Conservation (phyloP, 2,888 invertebrate genomes). For the Argynnis bischoffii region DNA sequence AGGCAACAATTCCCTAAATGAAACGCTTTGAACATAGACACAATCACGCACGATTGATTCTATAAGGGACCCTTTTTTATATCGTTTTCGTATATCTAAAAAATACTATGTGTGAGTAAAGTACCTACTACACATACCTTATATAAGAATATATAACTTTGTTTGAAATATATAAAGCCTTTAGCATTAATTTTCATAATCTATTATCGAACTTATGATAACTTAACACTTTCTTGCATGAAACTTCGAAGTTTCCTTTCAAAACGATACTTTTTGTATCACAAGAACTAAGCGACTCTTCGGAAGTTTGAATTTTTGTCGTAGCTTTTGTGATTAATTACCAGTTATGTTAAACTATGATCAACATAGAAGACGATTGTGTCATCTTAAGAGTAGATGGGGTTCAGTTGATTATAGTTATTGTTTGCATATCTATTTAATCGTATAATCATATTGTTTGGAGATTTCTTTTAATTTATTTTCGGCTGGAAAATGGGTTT, state of each 20-base stretch:
- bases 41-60: no score
- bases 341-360: background rate
- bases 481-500: no score
- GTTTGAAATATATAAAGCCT: background rate
- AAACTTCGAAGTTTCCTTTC: conserved; percentile 14
- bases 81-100: no score
- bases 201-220: conserved; percentile 11
- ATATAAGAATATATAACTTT: background rate
- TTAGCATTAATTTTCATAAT: conserved; percentile 10
- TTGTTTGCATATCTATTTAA: no score
- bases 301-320: conserved; percentile 10
- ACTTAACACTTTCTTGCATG: conserved; percentile 7
- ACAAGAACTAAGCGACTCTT: background rate
- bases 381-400: no score
- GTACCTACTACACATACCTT: background rate
- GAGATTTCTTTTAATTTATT: no score
- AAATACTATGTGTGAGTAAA: background rate
- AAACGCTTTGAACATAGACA: no score
- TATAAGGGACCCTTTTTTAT: no score
- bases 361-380: background rate
- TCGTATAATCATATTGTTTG: no score
- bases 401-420: no score
- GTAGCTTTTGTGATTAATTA: conserved; percentile 14
- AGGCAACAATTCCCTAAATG: no score
- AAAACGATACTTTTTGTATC: conserved; percentile 11